Conservation (phyloP, 2,113 vertebrate species). For the Syngnathoides biaculeatus region DNA sequence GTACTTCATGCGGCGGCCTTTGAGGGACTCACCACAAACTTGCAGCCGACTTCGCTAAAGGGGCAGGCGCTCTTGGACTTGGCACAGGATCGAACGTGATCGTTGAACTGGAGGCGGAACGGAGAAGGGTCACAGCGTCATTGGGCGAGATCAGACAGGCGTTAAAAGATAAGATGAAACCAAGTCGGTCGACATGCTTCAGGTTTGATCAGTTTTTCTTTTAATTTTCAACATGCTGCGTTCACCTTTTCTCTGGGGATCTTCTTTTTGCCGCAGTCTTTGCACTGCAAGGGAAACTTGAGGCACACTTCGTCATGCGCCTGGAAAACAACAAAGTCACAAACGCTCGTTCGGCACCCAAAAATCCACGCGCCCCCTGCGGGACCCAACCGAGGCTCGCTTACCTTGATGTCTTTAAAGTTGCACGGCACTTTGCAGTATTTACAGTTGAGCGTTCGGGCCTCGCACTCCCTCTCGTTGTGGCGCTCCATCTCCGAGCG, state of each 20-base stretch:
- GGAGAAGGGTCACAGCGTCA: neutral
- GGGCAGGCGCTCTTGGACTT: constrained; percentile 80
- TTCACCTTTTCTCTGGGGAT: constrained; percentile 84
- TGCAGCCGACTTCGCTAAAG: constrained; percentile 80
- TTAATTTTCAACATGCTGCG: neutral
- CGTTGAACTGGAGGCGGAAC: constrained; percentile 74
- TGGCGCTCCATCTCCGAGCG: constrained; percentile 71
- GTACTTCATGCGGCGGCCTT: neutral
- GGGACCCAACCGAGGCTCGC: constrained; percentile 4
- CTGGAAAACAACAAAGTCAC: constrained; percentile 56
- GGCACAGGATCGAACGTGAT: constrained; percentile 78
- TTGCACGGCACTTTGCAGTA: constrained; percentile 73
- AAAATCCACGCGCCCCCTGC: neutral
- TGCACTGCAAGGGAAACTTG: constrained; percentile 84
- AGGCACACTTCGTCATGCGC: constrained; percentile 84
- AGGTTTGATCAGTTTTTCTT: neutral
- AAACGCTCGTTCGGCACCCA: neutral
- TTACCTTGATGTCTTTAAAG: constrained; percentile 71
- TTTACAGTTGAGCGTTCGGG: constrained; percentile 75
- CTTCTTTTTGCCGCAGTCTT: constrained; percentile 86
- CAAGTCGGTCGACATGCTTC: neutral
- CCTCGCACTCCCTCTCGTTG: constrained; percentile 70
- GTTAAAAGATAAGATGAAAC: neutral
- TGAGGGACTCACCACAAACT: neutral
- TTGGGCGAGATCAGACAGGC: constrained; percentile 15